Base-by-base conservation (phyloP, 37 sponge, comb jelly and placozoan species). In the Haliclona indistincta region DNA sequence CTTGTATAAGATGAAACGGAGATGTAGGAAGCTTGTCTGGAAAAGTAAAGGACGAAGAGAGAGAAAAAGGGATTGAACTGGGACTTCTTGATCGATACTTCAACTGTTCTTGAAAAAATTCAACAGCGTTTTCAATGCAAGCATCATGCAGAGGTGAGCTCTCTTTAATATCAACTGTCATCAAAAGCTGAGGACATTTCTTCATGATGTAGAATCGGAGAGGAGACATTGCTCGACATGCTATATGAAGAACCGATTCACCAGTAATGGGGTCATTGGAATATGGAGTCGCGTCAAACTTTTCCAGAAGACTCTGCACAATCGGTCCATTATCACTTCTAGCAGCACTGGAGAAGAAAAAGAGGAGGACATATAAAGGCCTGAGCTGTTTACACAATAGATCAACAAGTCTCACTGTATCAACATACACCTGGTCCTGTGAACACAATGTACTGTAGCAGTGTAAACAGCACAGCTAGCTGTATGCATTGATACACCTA, bases 181-280 rank as follows among this genome's bases (percentile, higher is more conserved):
- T 26, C 15, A 91, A 49, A 11, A 91, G 80, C 3, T 61, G 60
- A n/a, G 82, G 87, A 38, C 33, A 78, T 2, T 63, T 38, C 26
- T 73, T 72, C 38, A 68, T 78, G 15, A 83, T 40, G 76, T 63
- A 74, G 70, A 40, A 91, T 22, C 92, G 78, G 8, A 86, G 68
- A 2, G 55, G 42, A 3, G 77, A 79, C 44, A 47, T 78, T 6
- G 60, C 52, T 43, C 64, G 32, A 65, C 85, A 81, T 4, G 92
- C 87, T 47, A 86, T 47, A 65, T 91, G 92, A 29, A 91, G 74
- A n/a, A 77, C 42, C 8, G 60, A 75, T n/a, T 79, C 62, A 8
- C 52, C 81, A 2, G 71, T 77, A 3, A 42, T 29, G 3, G 44
- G 54, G 60, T 91, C 83, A 19, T 78, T 76, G 25, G 68, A 26